Conservation (phyloP, 2,888 invertebrate genomes). For the Loripinus fragilis region DNA sequence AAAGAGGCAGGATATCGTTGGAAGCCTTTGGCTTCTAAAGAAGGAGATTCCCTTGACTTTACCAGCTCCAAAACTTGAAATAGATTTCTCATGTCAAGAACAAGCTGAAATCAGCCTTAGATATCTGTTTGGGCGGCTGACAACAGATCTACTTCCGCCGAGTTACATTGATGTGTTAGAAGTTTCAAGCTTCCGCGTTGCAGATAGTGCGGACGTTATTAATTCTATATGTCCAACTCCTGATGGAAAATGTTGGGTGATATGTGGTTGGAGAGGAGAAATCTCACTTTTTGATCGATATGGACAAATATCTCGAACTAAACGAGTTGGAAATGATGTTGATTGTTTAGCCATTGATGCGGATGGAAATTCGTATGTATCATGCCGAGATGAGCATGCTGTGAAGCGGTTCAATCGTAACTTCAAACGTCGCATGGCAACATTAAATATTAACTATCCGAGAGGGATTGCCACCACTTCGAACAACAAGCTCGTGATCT, state of each 20-base stretch:
- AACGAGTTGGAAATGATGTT: conserved; percentile 53
- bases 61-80: conserved; percentile 43
- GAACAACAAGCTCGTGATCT: conserved; percentile 54
- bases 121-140: conserved; percentile 55
- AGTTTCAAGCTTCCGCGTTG: conserved; percentile 60
- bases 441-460: conserved; percentile 54
- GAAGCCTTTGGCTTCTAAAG: conserved; percentile 40
- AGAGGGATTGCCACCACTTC: conserved; percentile 54
- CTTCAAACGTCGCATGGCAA: conserved; percentile 58
- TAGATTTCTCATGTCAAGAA: conserved; percentile 49
- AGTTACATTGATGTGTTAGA: conserved; percentile 55
- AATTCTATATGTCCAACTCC: conserved; percentile 61
- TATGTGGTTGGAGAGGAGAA: conserved; percentile 60
- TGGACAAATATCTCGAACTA: conserved; percentile 34
- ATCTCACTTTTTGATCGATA: conserved; percentile 51
- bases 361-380: conserved; percentile 58
- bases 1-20: conserved; percentile 38
- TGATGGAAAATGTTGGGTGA: conserved; percentile 61
- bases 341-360: conserved; percentile 57
- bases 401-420: conserved; percentile 56
- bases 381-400: conserved; percentile 56
- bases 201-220: conserved; percentile 57
- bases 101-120: conserved; percentile 56
- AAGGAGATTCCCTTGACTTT: conserved; percentile 49
- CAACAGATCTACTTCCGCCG: conserved; percentile 55